A percentile compares a stretch with the other conserved stretches of the same genome.
phyloP scores from a whole-genome alignment of 2,797 vertebrate species.

The Pteronotus mesoamericanus region DNA sequence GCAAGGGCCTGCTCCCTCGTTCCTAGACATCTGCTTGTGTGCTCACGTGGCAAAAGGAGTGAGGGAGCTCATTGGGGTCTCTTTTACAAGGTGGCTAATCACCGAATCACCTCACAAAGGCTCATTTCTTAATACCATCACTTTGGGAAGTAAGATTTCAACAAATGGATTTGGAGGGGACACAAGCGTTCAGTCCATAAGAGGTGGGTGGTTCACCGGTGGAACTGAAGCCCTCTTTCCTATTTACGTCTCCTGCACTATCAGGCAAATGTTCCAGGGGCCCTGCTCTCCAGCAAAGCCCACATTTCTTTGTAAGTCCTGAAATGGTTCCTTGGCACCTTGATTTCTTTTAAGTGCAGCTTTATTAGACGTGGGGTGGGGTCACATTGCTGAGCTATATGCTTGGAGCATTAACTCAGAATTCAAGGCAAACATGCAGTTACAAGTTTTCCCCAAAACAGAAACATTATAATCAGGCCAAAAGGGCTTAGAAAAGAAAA shows the following conservation, averaged over 20 bases:
- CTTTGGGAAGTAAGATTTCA: neutral
- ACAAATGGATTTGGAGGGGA: neutral
- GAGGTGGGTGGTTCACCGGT: neutral
- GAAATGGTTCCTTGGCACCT: neutral
- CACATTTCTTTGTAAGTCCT: neutral
- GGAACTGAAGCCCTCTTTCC: neutral
- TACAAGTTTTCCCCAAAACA: neutral
- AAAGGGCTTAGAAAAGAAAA: neutral
- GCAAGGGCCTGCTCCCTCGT: neutral
- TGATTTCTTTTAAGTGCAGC: neutral
- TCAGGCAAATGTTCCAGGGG: neutral
- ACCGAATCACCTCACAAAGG: neutral
- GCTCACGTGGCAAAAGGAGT: rapidly evolving
- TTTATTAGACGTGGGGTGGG: neutral
- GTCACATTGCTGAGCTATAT: neutral
- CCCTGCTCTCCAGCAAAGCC: neutral
- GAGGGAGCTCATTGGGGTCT: rapidly evolving
- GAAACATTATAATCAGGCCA: neutral
- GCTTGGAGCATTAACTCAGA: neutral
- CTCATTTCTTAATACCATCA: neutral
- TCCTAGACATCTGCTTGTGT: neutral
- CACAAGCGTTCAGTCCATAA: neutral
- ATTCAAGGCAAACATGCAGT: neutral
- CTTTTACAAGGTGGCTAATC: neutral
- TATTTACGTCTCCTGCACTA: neutral